These are phyloP conservation scores for Peromyscus maniculatus DNA, from an alignment of 2,113 vertebrate genomes.

Conservation along the genomic window DNA sequence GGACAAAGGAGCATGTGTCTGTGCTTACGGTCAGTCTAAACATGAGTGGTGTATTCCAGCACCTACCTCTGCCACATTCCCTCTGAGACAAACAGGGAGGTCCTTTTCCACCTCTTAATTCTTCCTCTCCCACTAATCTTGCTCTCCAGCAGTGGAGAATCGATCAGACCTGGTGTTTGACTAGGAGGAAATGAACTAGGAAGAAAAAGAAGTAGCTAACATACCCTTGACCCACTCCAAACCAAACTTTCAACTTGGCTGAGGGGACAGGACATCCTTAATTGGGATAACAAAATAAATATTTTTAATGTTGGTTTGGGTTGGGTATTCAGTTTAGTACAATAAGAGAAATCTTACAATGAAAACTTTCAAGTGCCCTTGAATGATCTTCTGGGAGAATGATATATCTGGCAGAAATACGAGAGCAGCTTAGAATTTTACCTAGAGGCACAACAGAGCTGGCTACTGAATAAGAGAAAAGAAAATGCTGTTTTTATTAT, in stretches of 20 bases:
- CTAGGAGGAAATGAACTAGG: neutral
- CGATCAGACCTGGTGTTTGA: neutral
- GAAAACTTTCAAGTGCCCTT: constrained; percentile 44
- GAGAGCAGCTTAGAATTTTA: constrained; percentile 16
- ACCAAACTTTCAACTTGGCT: neutral
- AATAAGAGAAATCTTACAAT: neutral
- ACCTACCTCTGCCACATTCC: neutral
- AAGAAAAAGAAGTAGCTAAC: neutral
- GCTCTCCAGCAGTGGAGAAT: neutral
- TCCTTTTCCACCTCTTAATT: neutral
- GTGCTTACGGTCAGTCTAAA: neutral
- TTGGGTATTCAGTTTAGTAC: neutral
- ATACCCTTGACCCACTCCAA: neutral
- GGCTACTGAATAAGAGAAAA: neutral
- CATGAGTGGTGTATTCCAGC: too few species aligned
- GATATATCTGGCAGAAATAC: neutral
- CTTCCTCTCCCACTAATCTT: too few species aligned
- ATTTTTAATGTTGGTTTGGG: neutral
- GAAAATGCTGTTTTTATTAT: neutral
- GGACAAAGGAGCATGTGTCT: neutral
- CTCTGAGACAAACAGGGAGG: neutral
- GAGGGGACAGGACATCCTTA: neutral
- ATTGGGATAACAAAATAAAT: neutral
- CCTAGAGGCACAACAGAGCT: neutral
- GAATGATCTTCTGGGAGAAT: constrained; percentile 2